These are phyloP conservation scores for Popillia japonica DNA, from an alignment of 1,140 invertebrate species.

Conservation along the genomic window DNA sequence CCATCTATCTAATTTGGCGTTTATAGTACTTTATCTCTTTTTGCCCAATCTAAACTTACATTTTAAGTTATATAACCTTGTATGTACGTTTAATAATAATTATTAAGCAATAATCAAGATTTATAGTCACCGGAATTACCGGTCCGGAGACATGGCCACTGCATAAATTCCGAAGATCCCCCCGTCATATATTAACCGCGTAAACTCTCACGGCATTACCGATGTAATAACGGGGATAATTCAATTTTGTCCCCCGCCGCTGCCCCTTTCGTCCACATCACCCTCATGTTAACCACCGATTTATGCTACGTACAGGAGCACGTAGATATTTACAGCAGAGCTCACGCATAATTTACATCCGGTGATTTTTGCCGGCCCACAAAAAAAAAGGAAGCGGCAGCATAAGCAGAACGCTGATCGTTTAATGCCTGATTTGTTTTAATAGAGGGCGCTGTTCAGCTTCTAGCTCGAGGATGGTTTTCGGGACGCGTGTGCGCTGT, in stretches of 20 bases:
- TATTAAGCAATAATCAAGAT: too few species aligned
- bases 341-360: not conserved
- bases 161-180: not conserved
- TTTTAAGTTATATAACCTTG: too few species aligned
- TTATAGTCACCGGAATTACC: not conserved
- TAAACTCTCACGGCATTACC: not conserved
- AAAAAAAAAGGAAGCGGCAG: not conserved
- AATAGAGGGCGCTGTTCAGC: not conserved
- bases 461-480: not conserved
- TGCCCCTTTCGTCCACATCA: not conserved
- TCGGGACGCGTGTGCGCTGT: not conserved
- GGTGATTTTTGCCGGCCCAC: not conserved
- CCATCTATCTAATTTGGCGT: too few species aligned
- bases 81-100: too few species aligned
- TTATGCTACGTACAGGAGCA: not conserved
- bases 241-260: not conserved
- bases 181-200: not conserved
- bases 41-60: too few species aligned
- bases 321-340: too few species aligned
- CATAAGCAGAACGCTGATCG: not conserved
- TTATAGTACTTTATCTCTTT: too few species aligned
- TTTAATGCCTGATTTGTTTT: conserved; percentile 15
- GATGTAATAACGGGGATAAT: not conserved
- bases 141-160: not conserved
- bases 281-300: not conserved